phyloP scores from a whole-genome alignment of 2,888 invertebrate species.

The Nebria salina region DNA sequence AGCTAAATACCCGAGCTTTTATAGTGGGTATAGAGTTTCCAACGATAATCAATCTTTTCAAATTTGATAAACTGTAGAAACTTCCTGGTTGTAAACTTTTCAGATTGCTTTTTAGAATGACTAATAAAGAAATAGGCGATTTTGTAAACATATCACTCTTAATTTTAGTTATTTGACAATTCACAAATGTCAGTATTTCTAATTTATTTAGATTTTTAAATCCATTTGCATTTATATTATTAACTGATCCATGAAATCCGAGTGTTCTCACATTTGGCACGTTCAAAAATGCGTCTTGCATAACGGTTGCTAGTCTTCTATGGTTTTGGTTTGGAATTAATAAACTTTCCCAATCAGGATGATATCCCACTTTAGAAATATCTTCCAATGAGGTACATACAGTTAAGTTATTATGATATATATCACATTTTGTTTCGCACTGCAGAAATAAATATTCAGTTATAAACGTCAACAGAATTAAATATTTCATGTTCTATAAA shows the following conservation, averaged over 20 bases:
- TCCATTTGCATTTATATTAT: not conserved
- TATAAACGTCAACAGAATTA: not conserved
- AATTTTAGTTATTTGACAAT: not conserved
- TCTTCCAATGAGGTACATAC: not conserved
- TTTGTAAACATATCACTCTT: not conserved
- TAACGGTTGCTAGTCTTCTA: not conserved
- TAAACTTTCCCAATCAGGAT: slow-evolving; percentile 12
- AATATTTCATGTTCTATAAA: not conserved
- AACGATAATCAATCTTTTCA: not conserved
- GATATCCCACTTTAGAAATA: not conserved
- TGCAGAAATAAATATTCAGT: not conserved
- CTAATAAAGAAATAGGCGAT: not conserved
- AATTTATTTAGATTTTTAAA: not conserved
- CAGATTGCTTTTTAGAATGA: not conserved
- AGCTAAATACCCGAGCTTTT: not conserved
- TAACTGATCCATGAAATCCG: not conserved
- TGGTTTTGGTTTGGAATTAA: not conserved
- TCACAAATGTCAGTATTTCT: not conserved
- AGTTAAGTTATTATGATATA: not conserved
- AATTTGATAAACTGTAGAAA: not conserved
- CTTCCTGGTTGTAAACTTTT: not conserved
- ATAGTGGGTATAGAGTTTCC: not conserved
- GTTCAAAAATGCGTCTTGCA: not conserved
- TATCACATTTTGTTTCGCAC: not conserved
- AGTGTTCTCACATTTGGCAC: not conserved